Evolutionary conservation across 1,140 invertebrate genomes (phyloP).

Genomic region (Hylaeus volcanicus): DNA sequence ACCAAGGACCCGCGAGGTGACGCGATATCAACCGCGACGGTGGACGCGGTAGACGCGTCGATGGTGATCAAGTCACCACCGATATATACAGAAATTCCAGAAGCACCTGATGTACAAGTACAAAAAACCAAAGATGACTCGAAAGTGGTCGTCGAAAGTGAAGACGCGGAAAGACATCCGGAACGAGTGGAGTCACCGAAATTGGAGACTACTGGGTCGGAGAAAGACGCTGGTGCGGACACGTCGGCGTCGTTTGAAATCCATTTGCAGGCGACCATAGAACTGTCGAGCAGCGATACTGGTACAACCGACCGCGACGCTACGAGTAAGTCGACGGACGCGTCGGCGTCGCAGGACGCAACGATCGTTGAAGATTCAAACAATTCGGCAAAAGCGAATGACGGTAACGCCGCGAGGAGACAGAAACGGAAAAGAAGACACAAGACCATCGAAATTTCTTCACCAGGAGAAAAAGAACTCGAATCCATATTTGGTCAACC

Average conservation of each 20-base stretch:
- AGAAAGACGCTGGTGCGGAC: constrained; percentile 64
- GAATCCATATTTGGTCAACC: constrained; percentile 57
- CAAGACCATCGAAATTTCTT: constrained; percentile 51
- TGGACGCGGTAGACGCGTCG: constrained; percentile 17
- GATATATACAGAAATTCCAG: constrained; percentile 51
- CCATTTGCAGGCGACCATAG: constrained; percentile 74
- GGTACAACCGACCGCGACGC: constrained; percentile 53
- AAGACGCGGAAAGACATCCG: neutral
- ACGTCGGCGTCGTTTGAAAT: constrained; percentile 71
- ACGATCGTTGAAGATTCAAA: constrained; percentile 63
- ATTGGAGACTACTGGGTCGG: neutral
- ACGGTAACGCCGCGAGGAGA: constrained; percentile 10
- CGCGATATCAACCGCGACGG: neutral
- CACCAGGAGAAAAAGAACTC: constrained; percentile 30
- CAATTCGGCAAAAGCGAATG: neutral
- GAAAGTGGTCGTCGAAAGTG: neutral
- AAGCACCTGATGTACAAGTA: constrained; percentile 65
- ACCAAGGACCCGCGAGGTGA: neutral
- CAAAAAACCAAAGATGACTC: constrained; percentile 34
- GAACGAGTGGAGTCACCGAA: neutral
- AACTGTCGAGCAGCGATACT: constrained; percentile 66
- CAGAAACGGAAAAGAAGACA: constrained; percentile 58
- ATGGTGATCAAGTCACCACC: neutral
- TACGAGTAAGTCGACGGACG: constrained; percentile 43
- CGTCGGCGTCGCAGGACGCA: constrained; percentile 60